phyloP scores from a whole-genome alignment of 1,140 invertebrate genomes.

The Trichonephila clavipes region DNA sequence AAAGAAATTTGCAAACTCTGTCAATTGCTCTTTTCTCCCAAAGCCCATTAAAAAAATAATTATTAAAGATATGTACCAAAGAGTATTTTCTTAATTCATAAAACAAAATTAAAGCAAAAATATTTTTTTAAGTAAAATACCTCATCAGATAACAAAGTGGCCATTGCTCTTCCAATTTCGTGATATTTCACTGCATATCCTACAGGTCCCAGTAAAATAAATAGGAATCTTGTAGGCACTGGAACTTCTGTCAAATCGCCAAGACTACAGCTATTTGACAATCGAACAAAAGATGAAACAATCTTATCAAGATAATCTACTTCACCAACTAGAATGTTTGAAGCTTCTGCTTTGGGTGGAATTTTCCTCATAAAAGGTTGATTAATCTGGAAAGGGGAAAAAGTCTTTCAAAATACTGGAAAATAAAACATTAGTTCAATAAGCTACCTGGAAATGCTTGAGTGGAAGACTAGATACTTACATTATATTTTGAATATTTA shows the following conservation, averaged over 20 bases:
- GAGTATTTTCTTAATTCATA: too few relatives aligned
- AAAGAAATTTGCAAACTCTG: too few relatives aligned
- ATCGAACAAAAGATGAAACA: constrained; percentile 79
- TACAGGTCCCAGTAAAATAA: constrained; percentile 79
- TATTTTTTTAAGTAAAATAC: constrained; percentile 64
- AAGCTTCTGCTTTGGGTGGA: constrained; percentile 80
- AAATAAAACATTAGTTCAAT: too few relatives aligned
- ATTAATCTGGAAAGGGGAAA: constrained; percentile 77
- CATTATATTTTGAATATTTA: too few relatives aligned
- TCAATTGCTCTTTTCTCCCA: too few relatives aligned
- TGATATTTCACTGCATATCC: constrained; percentile 77
- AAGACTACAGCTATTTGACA: constrained; percentile 78
- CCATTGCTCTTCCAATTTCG: constrained; percentile 80
- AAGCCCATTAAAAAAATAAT: too few relatives aligned
- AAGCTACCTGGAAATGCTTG: too few relatives aligned
- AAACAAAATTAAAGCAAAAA: too few relatives aligned
- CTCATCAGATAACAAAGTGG: constrained; percentile 80
- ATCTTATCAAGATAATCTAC: constrained; percentile 79
- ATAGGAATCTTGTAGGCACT: constrained; percentile 80
- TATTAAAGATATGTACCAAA: too few relatives aligned
- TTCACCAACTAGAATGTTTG: constrained; percentile 80
- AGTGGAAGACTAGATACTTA: too few relatives aligned
- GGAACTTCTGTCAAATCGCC: constrained; percentile 80
- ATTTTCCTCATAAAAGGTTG: constrained; percentile 80
- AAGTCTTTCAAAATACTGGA: neutral